Base-by-base conservation (phyloP, 2,797 vertebrate species). In the Muscicapa comitata region DNA sequence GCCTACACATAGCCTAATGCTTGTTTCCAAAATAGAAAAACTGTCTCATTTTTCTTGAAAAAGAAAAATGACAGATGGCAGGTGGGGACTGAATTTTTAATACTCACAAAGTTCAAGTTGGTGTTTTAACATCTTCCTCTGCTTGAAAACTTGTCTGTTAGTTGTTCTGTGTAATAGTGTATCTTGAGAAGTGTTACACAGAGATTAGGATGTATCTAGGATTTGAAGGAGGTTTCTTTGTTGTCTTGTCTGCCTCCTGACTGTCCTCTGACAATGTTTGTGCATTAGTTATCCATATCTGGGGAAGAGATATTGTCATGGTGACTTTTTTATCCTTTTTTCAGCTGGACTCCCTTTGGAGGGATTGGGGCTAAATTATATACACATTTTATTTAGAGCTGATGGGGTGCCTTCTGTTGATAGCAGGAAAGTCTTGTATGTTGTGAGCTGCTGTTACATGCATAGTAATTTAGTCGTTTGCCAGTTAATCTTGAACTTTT, bases 51-150 rank as follows among this genome's bases (percentile, higher is more conserved):
- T 75, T 73, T 45, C 63, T 87, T 86, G 31, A 45, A 47, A 80
- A 93, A 75, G 47, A 88, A 93, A 85, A 94, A 71, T 94, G 65
- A 77, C 75, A 93, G 84, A 71, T 95, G 86, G 81, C 88, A 91
- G 72, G 79, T 87, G 66, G 50, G 54, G 72, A 77, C 33, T 94
- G 72, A 85, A 90, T 93, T 93, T 96, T 96, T 96, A 95, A 86
- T 93, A 77, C 40, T 81, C 31, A 21, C 15, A 61, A 92, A 91
- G 87, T 93, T 90, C 62, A 78, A 86, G 51, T 81, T 81, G 51
- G 17, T 92, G 65, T 90, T 94, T 75, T 89, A 88, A 58, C 40
- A 53, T 87, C 50, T 71, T 80, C 37, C 17, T 90, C 68, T 86
- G 38, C 82, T 92, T 95, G 91, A 88, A 75, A 89, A 93, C 78